Percentiles rank a stretch among this genome's conserved stretches.
Conservation (phyloP, 2,113 vertebrate genomes). For the Ellobius talpinus region DNA sequence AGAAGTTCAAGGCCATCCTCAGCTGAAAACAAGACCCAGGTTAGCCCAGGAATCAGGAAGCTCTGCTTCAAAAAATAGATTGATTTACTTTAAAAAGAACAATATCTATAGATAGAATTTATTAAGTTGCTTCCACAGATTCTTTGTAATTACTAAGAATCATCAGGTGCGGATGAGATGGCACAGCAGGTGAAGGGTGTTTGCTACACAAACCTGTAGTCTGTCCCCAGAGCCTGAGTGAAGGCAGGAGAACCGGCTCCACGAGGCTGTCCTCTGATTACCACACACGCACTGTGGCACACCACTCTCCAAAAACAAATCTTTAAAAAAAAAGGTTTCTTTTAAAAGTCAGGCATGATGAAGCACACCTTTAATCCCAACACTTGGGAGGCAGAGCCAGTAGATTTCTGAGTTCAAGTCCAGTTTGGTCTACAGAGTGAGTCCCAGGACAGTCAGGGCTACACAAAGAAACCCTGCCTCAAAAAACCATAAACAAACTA, state of each 20-base stretch:
- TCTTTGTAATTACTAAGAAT: conserved; percentile 13
- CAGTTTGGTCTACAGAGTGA: background rate
- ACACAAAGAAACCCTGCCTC: background rate
- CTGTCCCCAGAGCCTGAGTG: background rate
- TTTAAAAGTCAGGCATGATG: no score
- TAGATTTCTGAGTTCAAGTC: background rate
- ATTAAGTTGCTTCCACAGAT: conserved; percentile 20
- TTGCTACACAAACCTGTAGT: background rate
- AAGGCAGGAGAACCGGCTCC: background rate
- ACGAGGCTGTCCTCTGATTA: background rate
- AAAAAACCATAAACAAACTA: background rate
- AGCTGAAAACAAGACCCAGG: background rate
- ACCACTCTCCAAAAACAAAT: background rate
- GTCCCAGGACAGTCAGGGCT: background rate
- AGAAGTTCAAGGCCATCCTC: background rate
- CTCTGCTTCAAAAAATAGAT: background rate
- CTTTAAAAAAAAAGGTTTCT: background rate
- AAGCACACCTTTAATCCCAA: background rate
- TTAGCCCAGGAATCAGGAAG: background rate
- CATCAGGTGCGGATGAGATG: background rate
- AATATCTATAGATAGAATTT: conserved; percentile 15
- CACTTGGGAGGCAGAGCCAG: background rate
- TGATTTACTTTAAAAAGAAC: background rate
- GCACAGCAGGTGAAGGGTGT: background rate
- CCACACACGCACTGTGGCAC: background rate